A percentile compares a stretch with the other conserved stretches of the same genome.
These are phyloP conservation scores for Lanius collurio DNA, from an alignment of 2,113 vertebrate genomes.

Conservation along the genomic window DNA sequence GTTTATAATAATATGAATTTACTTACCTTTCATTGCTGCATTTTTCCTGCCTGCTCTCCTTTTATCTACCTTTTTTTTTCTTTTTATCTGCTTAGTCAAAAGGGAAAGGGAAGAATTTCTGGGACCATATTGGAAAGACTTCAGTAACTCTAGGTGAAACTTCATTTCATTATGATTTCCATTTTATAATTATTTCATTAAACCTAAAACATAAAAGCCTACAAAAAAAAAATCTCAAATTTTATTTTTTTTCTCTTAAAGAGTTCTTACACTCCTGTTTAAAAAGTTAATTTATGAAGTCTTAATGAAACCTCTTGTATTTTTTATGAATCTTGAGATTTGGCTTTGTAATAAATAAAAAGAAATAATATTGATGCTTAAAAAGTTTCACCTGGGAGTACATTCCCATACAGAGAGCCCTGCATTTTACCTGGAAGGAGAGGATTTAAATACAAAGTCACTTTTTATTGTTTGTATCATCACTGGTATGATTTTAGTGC, in stretches of 20 bases:
- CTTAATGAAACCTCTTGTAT: background rate
- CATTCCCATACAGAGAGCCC: background rate
- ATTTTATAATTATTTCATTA: background rate
- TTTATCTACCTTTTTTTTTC: background rate
- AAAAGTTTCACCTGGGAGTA: background rate
- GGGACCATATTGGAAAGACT: background rate
- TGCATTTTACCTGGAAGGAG: background rate
- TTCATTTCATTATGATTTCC: background rate
- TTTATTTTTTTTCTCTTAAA: background rate
- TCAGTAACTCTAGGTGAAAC: background rate
- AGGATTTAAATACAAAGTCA: slow-evolving; percentile 13
- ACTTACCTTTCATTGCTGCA: background rate
- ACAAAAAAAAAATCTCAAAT: background rate
- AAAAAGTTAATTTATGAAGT: background rate
- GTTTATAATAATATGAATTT: background rate
- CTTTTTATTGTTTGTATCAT: slow-evolving; percentile 57
- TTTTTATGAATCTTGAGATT: background rate
- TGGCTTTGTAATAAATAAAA: background rate
- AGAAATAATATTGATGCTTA: background rate
- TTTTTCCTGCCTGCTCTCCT: background rate
- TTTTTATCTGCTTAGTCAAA: background rate
- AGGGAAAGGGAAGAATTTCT: background rate
- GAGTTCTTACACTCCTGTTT: background rate
- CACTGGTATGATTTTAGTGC: slow-evolving; percentile 36
- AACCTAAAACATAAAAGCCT: background rate